Base-by-base conservation (phyloP, 2,797 vertebrate species). In the Aphelocoma californica region DNA sequence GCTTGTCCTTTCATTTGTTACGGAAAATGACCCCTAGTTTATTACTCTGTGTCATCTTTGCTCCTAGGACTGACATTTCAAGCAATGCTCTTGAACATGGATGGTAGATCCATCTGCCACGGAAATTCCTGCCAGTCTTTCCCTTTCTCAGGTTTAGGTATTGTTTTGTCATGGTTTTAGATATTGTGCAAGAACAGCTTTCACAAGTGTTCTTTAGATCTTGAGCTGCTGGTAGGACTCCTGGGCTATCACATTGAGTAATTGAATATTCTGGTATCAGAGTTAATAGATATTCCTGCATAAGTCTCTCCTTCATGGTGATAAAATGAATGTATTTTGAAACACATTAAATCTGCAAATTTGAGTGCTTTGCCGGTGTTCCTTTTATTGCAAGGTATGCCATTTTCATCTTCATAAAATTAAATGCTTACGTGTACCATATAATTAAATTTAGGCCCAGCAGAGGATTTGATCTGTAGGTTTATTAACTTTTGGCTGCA, bases 381-480 rank as follows among this genome's bases (percentile, higher is more conserved):
- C 89, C 83, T 96, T 97, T 97, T 97, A 96, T 94, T 97, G 69
- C 89, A 95, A 96, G 70, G 66, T 93, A 95, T 96, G 70, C 67
- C 96, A 96, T 96, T 97, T 97, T 97, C 84, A 95, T 96, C 96
- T 97, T 95, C 96, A 97, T 97, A 97, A 98, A 98, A 97, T 74
- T 96, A 97, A 97, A 96, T 97, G 95, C 88, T 97, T 97, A 65
- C 75, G 54, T 96, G 92, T 97, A 95, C 82, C 75, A 93, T 96
- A 86, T 97, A 97, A 97, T 98, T 97, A 97, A 97, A 97, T 97
- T 94, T 96, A 96, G 88, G 85, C 90, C 92, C 47, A 95, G 91
- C 74, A 94, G 95, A 97, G 91, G 86, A 95, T 96, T 84, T 91
- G 75, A 77, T 92, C 84, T 86, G 58, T 95, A 73, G 45, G 81